Conservation (phyloP, 2,797 vertebrate genomes). For the Aotus griseimembra region DNA sequence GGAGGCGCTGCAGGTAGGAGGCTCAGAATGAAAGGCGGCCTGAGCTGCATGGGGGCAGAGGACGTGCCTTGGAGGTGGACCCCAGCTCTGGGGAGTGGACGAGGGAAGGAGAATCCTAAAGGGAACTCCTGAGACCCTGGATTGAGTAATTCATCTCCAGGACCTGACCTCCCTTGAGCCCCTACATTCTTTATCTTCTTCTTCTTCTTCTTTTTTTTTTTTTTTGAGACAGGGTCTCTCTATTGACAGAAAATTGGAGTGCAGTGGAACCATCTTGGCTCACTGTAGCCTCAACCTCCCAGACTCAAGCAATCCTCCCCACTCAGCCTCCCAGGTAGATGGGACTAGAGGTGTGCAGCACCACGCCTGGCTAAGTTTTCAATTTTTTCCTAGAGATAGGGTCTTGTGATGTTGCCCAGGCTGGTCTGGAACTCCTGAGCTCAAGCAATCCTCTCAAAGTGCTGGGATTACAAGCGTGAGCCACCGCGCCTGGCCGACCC, state of each 20-base stretch:
- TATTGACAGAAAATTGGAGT: not conserved
- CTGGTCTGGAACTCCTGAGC: not conserved
- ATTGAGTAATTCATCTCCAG: rapidly evolving
- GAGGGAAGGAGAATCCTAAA: rapidly evolving
- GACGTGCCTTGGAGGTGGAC: rapidly evolving
- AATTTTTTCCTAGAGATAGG: not conserved
- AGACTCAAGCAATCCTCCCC: not conserved
- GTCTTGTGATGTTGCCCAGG: not conserved
- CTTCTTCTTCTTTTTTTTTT: not conserved
- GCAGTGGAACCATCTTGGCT: not conserved
- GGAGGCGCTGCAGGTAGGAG: rapidly evolving
- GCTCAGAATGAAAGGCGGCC: not conserved
- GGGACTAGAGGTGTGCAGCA: not conserved
- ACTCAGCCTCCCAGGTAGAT: not conserved
- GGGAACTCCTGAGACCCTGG: rapidly evolving
- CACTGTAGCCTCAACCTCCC: not conserved
- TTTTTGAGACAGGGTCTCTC: not conserved
- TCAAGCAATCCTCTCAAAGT: not conserved
- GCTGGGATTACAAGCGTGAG: not conserved
- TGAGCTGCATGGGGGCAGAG: not conserved
- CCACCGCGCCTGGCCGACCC: not conserved
- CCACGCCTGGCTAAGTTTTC: not conserved
- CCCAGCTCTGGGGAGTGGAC: not conserved
- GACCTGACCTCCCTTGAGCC: not conserved
- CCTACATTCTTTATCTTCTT: too few species aligned